Percentiles rank a stretch among this genome's conserved stretches.
These are phyloP conservation scores for Nannobrachium achirus DNA, from an alignment of 2,113 vertebrate genomes.

Conservation along the genomic window DNA sequence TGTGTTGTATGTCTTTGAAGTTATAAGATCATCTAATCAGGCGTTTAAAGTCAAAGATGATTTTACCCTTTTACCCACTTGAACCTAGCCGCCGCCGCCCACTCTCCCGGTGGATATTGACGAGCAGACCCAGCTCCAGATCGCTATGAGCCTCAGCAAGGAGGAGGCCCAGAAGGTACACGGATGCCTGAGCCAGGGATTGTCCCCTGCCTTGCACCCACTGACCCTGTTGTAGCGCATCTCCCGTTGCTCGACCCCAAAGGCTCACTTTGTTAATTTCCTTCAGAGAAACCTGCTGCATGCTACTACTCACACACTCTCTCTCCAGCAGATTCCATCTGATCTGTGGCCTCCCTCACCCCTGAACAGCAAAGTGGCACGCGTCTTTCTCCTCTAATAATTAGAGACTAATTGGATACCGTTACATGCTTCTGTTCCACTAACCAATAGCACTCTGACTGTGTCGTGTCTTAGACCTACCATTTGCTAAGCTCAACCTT, in stretches of 20 bases:
- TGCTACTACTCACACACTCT: conserved; percentile 30
- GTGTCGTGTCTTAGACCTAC: conserved; percentile 24
- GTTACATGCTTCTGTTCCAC: conserved; percentile 44
- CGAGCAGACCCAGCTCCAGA: conserved; percentile 93
- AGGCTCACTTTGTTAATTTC: conserved; percentile 10
- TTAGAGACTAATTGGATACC: conserved; percentile 35
- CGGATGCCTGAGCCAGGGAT: conserved; percentile 30
- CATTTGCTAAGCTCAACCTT: conserved; percentile 14
- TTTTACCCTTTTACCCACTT: conserved; percentile 44
- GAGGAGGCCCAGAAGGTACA: conserved; percentile 92
- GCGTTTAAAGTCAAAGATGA: conserved; percentile 19
- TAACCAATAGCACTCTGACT: conserved; percentile 52
- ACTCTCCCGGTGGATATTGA: conserved; percentile 83
- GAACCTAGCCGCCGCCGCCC: conserved; percentile 73
- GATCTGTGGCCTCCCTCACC: conserved; percentile 4
- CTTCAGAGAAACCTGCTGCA: conserved; percentile 34
- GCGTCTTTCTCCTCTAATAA: conserved; percentile 15
- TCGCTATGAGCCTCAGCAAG: conserved; percentile 92
- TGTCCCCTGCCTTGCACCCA: conserved; percentile 24
- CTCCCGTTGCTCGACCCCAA: conserved; percentile 35
- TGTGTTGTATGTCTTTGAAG: background rate
- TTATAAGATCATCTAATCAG: conserved; percentile 3
- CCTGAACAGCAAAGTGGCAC: conserved; percentile 24
- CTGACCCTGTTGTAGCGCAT: conserved; percentile 5
- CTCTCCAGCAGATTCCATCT: conserved; percentile 15